Conservation (phyloP, 2,888 invertebrate species). For the Drepana falcataria region DNA sequence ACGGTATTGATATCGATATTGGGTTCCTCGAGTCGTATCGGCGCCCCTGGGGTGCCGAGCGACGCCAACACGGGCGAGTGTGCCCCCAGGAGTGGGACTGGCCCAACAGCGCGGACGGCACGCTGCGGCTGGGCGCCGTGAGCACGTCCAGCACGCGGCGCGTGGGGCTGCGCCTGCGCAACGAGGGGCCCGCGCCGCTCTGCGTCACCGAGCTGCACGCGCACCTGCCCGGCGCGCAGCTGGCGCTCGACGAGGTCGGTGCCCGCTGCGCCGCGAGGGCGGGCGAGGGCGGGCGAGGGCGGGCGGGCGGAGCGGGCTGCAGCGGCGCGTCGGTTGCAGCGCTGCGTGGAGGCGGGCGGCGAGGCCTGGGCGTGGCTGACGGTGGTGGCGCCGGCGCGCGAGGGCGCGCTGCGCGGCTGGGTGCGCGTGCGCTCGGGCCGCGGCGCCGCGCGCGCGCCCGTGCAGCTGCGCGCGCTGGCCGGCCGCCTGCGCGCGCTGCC, state of each 20-base stretch:
- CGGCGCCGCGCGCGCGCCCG: conserved; percentile 4
- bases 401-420: conserved; percentile 28
- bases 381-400: conserved; percentile 40
- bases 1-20: too few relatives aligned
- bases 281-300: conserved; percentile 13
- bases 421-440: conserved; percentile 11
- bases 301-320: conserved; percentile 1
- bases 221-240: conserved; percentile 28
- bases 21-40: too few relatives aligned
- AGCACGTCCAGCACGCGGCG: conserved; percentile 82
- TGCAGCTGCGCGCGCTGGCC: conserved; percentile 12
- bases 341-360: conserved; percentile 23
- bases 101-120: conserved; percentile 35
- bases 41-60: too few relatives aligned
- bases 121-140: conserved; percentile 82
- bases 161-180: conserved; percentile 73
- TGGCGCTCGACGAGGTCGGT: conserved; percentile 9
- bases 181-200: conserved; percentile 42
- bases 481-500: conserved; percentile 22
- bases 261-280: conserved; percentile 18
- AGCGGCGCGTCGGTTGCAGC: conserved; percentile 10
- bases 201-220: conserved; percentile 33
- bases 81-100: conserved; percentile 54
- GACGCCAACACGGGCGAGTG: not conserved
- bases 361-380: conserved; percentile 25